A percentile compares a stretch with the other conserved stretches of the same genome.
phyloP scores from a whole-genome alignment of 2,888 invertebrate genomes.

The Agonopterix subpropinquella region DNA sequence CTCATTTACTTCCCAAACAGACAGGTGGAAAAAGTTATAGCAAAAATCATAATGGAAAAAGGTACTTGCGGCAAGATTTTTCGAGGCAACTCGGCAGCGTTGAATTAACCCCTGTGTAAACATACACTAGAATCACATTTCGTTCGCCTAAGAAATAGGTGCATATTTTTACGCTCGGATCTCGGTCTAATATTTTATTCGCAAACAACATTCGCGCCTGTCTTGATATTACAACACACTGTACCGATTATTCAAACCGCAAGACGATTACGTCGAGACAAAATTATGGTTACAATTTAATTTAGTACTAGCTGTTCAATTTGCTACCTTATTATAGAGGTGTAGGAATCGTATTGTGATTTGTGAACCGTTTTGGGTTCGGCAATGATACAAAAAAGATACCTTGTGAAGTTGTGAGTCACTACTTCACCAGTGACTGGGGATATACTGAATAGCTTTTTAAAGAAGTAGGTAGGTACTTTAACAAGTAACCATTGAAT shows the following conservation, averaged over 20 bases:
- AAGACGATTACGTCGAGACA: conserved; percentile 43
- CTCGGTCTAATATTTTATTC: too few species aligned
- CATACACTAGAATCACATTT: too few species aligned
- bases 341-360: conserved; percentile 15
- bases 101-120: too few species aligned
- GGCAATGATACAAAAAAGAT: conserved; percentile 45
- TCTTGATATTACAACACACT: conserved; percentile 42
- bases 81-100: too few species aligned
- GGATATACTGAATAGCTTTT: not conserved
- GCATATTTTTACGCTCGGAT: too few species aligned
- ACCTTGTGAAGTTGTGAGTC: conserved; percentile 56
- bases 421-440: conserved; percentile 22
- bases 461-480: too few species aligned
- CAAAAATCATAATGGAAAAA: too few species aligned
- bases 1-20: too few species aligned
- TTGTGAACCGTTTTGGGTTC: conserved; percentile 15
- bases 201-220: conserved; percentile 37
- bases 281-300: conserved; percentile 23
- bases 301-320: conserved; percentile 19
- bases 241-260: conserved; percentile 55
- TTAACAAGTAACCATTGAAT: too few species aligned
- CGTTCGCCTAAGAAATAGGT: too few species aligned
- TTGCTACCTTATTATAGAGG: conserved; percentile 24
- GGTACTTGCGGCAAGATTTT: too few species aligned
- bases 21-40: too few species aligned